phyloP scores from a whole-genome alignment of 2,113 vertebrate genomes.

The human (Homo sapiens) region DNA sequence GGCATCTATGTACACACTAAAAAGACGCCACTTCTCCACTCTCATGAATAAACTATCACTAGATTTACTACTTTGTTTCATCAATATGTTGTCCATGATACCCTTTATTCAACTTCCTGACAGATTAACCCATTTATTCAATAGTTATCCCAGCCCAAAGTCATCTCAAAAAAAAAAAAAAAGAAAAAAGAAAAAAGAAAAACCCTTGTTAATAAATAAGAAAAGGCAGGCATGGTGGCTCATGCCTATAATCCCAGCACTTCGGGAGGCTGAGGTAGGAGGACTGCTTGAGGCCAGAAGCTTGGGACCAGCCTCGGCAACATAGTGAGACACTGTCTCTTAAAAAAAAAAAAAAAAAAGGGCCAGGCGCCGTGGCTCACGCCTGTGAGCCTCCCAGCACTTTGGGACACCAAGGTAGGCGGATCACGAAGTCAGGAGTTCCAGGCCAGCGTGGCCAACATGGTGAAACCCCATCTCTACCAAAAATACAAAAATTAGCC shows the following conservation, averaged over 20 bases:
- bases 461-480: background rate
- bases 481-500: background rate
- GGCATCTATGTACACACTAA: background rate
- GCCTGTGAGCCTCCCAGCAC: no score
- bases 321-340: no score
- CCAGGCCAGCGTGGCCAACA: no score
- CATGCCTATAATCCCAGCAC: no score
- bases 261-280: no score
- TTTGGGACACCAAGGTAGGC: background rate
- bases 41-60: background rate
- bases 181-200: background rate
- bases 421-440: background rate
- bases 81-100: background rate
- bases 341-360: no score
- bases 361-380: no score
- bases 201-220: background rate
- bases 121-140: constrained; percentile 1
- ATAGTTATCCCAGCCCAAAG: background rate
- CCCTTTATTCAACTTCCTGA: constrained; percentile 20
- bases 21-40: background rate
- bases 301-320: no score
- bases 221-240: background rate
- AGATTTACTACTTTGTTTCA: background rate
- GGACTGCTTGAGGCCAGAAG: no score
- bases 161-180: background rate